Percentiles rank a stretch among this genome's conserved stretches.
phyloP scores from a whole-genome alignment of 2,113 vertebrate species.

The Triplophysa rosa region DNA sequence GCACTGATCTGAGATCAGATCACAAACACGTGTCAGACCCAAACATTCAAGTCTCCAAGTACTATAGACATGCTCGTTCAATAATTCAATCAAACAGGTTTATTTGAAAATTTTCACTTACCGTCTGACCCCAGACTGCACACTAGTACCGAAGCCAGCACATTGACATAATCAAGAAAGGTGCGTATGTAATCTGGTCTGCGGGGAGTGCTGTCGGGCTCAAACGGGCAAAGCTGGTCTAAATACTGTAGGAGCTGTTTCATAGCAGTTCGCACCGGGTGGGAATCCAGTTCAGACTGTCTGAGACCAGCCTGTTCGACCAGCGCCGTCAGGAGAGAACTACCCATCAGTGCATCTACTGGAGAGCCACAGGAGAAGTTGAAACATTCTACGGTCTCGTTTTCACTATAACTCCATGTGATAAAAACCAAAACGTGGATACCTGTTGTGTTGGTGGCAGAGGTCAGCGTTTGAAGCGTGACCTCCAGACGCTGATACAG shows the following conservation, averaged over 20 bases:
- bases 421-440: not conserved
- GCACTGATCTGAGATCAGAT: slow-evolving; percentile 70
- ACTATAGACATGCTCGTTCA: not conserved
- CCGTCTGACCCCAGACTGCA: slow-evolving; percentile 83
- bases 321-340: slow-evolving; percentile 73
- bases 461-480: slow-evolving; percentile 73
- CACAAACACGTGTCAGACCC: not conserved
- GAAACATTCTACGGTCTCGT: not conserved
- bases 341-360: slow-evolving; percentile 72
- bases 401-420: too few species aligned
- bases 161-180: slow-evolving; percentile 85
- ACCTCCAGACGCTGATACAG: slow-evolving; percentile 80
- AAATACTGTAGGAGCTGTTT: slow-evolving; percentile 83
- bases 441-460: slow-evolving; percentile 74
- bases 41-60: not conserved
- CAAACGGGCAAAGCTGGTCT: slow-evolving; percentile 72
- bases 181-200: slow-evolving; percentile 77
- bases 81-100: not conserved
- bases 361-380: not conserved
- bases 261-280: slow-evolving; percentile 80
- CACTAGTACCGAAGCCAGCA: slow-evolving; percentile 80
- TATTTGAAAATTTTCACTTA: slow-evolving; percentile 23
- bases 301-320: slow-evolving; percentile 84
- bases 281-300: slow-evolving; percentile 78
- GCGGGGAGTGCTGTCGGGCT: slow-evolving; percentile 55